These are phyloP conservation scores for Pantherophis vulpinus DNA, from an alignment of 2,797 vertebrate species.

Conservation along the genomic window DNA sequence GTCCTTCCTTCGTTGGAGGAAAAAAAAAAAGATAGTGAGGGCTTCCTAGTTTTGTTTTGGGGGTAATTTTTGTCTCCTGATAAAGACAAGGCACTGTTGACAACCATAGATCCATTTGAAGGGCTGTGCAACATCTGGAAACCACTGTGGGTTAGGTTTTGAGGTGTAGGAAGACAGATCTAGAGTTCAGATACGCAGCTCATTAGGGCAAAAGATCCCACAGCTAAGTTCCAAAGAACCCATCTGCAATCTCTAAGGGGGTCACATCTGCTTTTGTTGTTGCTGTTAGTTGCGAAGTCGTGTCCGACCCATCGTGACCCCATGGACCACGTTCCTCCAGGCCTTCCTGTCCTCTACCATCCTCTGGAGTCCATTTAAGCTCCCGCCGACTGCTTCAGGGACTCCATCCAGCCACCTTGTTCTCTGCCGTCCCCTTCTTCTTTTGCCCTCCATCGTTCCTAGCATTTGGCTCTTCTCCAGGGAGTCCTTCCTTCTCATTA, in stretches of 20 bases:
- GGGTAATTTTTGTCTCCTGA: constrained; percentile 25
- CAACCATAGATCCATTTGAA: constrained; percentile 29
- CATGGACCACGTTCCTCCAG: too few species aligned
- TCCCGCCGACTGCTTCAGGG: too few species aligned
- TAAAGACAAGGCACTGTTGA: neutral
- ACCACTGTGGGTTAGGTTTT: neutral
- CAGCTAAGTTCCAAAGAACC: neutral
- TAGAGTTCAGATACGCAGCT: neutral
- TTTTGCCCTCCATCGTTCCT: too few species aligned
- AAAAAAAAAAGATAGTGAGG: constrained; percentile 67
- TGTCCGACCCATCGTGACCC: too few species aligned
- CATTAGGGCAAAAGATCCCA: neutral
- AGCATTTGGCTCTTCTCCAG: too few species aligned
- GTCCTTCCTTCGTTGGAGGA: constrained; percentile 56
- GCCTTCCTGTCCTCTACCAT: too few species aligned
- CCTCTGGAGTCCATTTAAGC: too few species aligned
- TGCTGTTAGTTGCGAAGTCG: too few species aligned
- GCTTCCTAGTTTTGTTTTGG: constrained; percentile 63
- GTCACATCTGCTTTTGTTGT: neutral
- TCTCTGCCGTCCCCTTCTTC: too few species aligned
- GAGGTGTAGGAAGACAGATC: neutral
- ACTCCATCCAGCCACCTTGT: too few species aligned
- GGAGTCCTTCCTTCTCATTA: too few species aligned
- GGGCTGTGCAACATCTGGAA: constrained; percentile 63
- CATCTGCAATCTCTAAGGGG: neutral